A percentile compares a stretch with the other conserved stretches of the same genome.
Evolutionary conservation across 1,140 invertebrate species (phyloP).

Genomic region (Araneus ventricosus): DNA sequence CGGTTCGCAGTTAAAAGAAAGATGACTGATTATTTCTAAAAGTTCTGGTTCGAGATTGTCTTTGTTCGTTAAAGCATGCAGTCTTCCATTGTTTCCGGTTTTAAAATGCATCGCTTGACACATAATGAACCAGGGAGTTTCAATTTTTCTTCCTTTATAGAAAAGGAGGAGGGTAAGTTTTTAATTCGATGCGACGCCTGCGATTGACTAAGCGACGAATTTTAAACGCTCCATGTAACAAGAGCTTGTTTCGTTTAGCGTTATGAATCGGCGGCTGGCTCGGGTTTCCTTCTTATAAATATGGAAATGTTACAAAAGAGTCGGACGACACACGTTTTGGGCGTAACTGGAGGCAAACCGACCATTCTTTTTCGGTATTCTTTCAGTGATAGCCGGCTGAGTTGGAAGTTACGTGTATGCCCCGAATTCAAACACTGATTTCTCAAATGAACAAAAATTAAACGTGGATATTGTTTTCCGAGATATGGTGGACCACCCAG

Average conservation of each 20-base stretch:
- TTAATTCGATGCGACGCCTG: conserved; percentile 31
- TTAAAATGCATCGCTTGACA: conserved; percentile 53
- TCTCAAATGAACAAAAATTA: conserved; percentile 36
- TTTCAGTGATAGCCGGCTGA: not conserved
- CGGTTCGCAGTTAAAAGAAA: conserved; percentile 52
- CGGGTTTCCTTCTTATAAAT: conserved; percentile 71
- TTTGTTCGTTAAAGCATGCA: conserved; percentile 73
- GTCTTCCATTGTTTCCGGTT: conserved; percentile 55
- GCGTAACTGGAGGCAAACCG: conserved; percentile 53
- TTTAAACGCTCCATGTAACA: conserved; percentile 61
- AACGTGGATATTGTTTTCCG: not conserved
- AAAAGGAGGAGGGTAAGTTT: conserved; percentile 45
- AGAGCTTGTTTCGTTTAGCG: conserved; percentile 72
- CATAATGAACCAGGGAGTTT: conserved; percentile 38
- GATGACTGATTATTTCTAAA: conserved; percentile 74
- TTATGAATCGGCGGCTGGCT: conserved; percentile 63
- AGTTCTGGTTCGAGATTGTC: conserved; percentile 69
- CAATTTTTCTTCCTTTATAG: conserved; percentile 64
- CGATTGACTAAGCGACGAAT: conserved; percentile 64
- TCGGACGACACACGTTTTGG: conserved; percentile 67
- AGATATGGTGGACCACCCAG: conserved; percentile 50
- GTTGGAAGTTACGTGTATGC: not conserved
- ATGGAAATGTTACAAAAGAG: conserved; percentile 74
- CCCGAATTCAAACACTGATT: conserved; percentile 28
- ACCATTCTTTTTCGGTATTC: conserved; percentile 49